Base-by-base conservation (phyloP, 2,113 vertebrate genomes). In the Eubucco bourcierii region DNA sequence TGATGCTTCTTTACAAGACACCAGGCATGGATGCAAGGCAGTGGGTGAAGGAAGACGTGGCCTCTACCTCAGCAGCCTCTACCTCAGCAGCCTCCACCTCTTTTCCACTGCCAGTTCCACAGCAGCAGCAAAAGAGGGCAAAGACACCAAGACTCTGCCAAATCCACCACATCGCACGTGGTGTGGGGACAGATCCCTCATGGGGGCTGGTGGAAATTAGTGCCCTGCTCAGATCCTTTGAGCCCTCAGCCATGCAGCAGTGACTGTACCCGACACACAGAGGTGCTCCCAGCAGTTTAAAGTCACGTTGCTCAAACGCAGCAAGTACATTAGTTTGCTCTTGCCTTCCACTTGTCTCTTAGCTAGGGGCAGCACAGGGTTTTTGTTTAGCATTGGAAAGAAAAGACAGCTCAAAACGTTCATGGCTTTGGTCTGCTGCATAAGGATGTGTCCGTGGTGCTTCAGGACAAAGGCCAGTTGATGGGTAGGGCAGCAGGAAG, bases 221-320 rank as follows among this genome's bases (percentile, higher is more conserved):
- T 3, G 4, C 16, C n/a, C 10, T 0, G 0, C 37, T 84, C 31
- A 25, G 59, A 33, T 25, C 3, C 13, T 11, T 6, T 10, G 12
- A 52, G 6, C 2, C 2, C 12, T 31, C 20, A 4, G 1, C 31
- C 41, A 11, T 0, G 0, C 20, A 18, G n/a, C 4, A 1, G 0
- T 21, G 29, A 31, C 61, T 34, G 17, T 0, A 0, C 37, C 10
- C 27, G 15, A 44, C 20, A 47, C 27, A 23, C 13, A 34, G 12
- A 20, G 8, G 9, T 5, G 7, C 47, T 92, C 24, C 34, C 0
- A 0, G 73, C 28, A 46, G 2, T 12, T 72, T 39, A 7, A 61
- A 68, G 7, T 61, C 47, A 53, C 0, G 0, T 25, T 68, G 25
- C 33, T 75, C 14, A 28, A 64, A 47, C 4, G 3, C 15, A 15